Evolutionary conservation across 2,113 vertebrate species (phyloP).

Genomic region (Xyliphius kryptos): DNA sequence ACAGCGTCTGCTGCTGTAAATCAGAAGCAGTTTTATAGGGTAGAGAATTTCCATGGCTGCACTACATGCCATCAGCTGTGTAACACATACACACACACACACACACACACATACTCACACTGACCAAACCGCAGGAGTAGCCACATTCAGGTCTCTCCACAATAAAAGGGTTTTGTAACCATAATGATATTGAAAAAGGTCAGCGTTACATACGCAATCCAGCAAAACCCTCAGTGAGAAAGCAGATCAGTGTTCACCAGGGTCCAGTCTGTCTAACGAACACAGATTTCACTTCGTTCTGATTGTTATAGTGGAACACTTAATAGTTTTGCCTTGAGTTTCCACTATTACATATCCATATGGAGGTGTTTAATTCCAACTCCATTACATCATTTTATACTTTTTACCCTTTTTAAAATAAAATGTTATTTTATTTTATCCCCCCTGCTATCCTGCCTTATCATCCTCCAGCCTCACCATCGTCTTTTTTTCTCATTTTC

Average conservation of each 20-base stretch:
- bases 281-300: too few relatives aligned
- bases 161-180: not conserved
- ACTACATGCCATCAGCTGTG: not conserved
- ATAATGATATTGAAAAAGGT: too few relatives aligned
- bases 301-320: too few relatives aligned
- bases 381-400: not conserved
- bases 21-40: conserved; percentile 7
- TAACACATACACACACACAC: conserved; percentile 7
- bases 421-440: not conserved
- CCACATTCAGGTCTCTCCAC: not conserved
- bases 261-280: too few relatives aligned
- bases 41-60: conserved; percentile 1
- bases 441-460: not conserved
- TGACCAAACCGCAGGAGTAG: not conserved
- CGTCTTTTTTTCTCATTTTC: too few relatives aligned
- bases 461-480: too few relatives aligned
- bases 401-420: not conserved
- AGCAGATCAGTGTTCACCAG: too few relatives aligned
- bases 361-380: not conserved
- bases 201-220: too few relatives aligned
- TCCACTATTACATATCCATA: not conserved
- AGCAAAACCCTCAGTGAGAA: too few relatives aligned
- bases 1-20: conserved; percentile 6
- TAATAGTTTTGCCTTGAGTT: too few relatives aligned
- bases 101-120: not conserved